Evolutionary conservation across 1,140 invertebrate genomes (phyloP).

Genomic region (Periplaneta americana): DNA sequence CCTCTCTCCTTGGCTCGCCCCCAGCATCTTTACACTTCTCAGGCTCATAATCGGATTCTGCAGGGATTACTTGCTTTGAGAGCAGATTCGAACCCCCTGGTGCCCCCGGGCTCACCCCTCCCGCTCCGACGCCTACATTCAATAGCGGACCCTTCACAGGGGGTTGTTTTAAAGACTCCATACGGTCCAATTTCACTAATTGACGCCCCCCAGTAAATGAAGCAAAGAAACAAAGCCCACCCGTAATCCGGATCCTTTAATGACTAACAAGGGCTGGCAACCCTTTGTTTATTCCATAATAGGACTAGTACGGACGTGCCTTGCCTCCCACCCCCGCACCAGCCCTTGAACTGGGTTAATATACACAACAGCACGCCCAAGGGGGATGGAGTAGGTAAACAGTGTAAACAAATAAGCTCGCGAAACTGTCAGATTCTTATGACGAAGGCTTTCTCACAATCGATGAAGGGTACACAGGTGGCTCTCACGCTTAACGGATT

Average conservation of each 20-base stretch:
- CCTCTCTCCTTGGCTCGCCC: no score
- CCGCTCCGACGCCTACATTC: not conserved
- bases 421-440: no score
- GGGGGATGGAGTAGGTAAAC: no score
- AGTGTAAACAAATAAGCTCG: no score
- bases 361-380: no score
- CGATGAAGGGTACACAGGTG: no score
- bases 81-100: no score
- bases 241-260: not conserved
- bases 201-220: slow-evolving; percentile 1
- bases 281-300: not conserved
- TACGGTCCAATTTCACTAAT: slow-evolving; percentile 9
- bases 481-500: no score
- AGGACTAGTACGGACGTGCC: no score
- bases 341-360: not conserved
- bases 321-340: no score
- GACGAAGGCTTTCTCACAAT: no score
- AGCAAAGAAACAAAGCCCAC: not conserved
- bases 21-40: not conserved
- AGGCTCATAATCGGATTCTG: not conserved
- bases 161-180: not conserved
- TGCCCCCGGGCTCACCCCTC: not conserved
- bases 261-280: not conserved
- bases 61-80: not conserved
- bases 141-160: not conserved